phyloP scores from a whole-genome alignment of 35 echinoderm and acorn worm genomes.

The Ophiothrix spiculata region DNA sequence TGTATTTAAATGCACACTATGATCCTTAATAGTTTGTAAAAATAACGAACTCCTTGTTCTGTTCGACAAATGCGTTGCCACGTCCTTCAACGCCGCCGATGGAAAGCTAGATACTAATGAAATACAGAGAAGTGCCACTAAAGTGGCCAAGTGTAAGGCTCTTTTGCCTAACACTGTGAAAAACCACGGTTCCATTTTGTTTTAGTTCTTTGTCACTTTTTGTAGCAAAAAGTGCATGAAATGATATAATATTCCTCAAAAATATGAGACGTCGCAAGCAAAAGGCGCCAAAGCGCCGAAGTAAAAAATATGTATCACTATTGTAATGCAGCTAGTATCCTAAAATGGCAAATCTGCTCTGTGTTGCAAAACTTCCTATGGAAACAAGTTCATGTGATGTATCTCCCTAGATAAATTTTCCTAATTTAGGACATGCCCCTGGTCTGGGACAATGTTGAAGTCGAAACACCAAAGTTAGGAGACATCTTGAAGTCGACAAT shows the following conservation, averaged over 20 bases:
- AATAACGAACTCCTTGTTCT: neutral
- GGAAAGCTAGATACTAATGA: neutral
- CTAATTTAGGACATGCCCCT: neutral
- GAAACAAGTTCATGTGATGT: neutral
- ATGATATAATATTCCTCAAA: neutral
- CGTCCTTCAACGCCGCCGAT: neutral
- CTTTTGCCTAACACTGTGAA: neutral
- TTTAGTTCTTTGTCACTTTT: neutral
- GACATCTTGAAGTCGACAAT: neutral
- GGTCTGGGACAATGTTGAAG: neutral
- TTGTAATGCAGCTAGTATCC: neutral
- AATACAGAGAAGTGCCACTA: neutral
- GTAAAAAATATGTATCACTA: neutral
- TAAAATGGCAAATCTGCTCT: neutral
- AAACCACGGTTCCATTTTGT: neutral
- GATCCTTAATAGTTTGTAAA: neutral
- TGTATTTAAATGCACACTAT: neutral
- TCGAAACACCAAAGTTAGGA: neutral
- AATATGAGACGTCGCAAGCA: neutral
- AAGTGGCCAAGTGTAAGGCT: neutral
- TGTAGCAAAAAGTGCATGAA: conserved; percentile 5
- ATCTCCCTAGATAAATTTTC: neutral
- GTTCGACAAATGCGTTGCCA: neutral
- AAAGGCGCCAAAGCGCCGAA: neutral
- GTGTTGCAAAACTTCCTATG: neutral